phyloP scores from a whole-genome alignment of 2,113 vertebrate genomes.

The Labeo rohita region DNA sequence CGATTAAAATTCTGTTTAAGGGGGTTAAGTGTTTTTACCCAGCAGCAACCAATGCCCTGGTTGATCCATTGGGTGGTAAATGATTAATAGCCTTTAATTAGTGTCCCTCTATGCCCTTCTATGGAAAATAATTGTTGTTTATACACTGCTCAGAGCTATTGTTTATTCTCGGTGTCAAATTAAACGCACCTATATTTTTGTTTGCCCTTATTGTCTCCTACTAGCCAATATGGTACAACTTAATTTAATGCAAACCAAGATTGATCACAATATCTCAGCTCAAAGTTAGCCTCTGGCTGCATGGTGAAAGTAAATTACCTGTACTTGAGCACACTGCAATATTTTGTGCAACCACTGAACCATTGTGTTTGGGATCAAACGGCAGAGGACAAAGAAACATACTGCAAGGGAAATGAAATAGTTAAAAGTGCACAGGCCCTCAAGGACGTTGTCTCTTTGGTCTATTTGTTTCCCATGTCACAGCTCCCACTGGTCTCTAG shows the following conservation, averaged over 20 bases:
- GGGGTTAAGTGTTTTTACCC: constrained; percentile 49
- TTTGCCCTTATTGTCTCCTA: constrained; percentile 45
- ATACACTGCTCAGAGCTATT: constrained; percentile 50
- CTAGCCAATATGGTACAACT: constrained; percentile 21
- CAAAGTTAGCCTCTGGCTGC: constrained; percentile 20
- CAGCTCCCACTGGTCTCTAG: constrained; percentile 66
- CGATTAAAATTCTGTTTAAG: constrained; percentile 41
- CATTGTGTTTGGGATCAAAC: constrained; percentile 8
- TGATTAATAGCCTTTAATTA: constrained; percentile 61
- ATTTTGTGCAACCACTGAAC: constrained; percentile 15
- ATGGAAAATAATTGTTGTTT: constrained; percentile 46
- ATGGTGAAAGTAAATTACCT: constrained; percentile 32
- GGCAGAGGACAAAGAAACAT: constrained; percentile 41
- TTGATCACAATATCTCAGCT: constrained; percentile 28
- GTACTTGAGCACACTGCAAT: not conserved
- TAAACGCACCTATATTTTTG: constrained; percentile 28
- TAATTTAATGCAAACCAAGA: constrained; percentile 45
- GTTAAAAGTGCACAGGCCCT: constrained; percentile 64
- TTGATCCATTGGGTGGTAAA: constrained; percentile 47
- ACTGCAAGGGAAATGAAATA: constrained; percentile 51
- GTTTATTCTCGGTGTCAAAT: constrained; percentile 40
- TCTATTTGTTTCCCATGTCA: constrained; percentile 70
- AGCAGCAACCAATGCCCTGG: constrained; percentile 45
- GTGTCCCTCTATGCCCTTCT: constrained; percentile 44
- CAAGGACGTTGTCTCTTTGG: constrained; percentile 73